Base-by-base conservation (phyloP, 2,797 vertebrate species). In the Loris lydekkerianus region DNA sequence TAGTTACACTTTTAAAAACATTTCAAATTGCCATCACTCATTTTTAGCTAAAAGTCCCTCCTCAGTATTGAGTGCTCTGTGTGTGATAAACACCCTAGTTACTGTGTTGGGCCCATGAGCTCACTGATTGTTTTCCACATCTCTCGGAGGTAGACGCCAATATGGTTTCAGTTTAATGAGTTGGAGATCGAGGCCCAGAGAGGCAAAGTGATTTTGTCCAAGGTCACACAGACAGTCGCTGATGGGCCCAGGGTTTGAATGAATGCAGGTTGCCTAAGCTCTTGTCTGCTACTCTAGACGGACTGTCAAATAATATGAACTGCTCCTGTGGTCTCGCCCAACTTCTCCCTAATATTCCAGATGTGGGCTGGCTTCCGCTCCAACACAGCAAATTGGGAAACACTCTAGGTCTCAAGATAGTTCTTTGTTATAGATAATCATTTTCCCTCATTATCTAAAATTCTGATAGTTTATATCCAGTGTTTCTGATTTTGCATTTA, bases 1-100 rank as follows among this genome's bases (percentile, higher is more conserved):
- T 37, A 34, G 4, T 77, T 61, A 34, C 49, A 14, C 20, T 89
- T 94, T 76, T 77, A 91, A 89, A 88, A 88, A 77, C 67, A 81
- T 10, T 72, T 43, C 58, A 86, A n/a, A 29, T 73, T 43, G 80
- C 23, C 7, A 29, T 11, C 53, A 37, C 34, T 93, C 18, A 10
- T 6, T 29, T 89, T 70, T 76, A 53, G 31, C 58, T 82, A 75
- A 83, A 87, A 75, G 58, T 77, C 46, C 58, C 5, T 58, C 10
- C 10, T 80, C 23, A 61, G 60, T 34, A 8, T 58, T 46, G 60
- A 70, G 7, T 8, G 20, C 3, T 27, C 67, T 14, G 25, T 23
- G 15, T 9, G 5, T 25, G 56, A 46, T 7, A n/a, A 20, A 70
- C 3, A 29, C 72, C 20, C 9, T 21, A 1, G 23, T 21, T 69